phyloP scores from a whole-genome alignment of 1,140 invertebrate species.

The Drusus annulatus region DNA sequence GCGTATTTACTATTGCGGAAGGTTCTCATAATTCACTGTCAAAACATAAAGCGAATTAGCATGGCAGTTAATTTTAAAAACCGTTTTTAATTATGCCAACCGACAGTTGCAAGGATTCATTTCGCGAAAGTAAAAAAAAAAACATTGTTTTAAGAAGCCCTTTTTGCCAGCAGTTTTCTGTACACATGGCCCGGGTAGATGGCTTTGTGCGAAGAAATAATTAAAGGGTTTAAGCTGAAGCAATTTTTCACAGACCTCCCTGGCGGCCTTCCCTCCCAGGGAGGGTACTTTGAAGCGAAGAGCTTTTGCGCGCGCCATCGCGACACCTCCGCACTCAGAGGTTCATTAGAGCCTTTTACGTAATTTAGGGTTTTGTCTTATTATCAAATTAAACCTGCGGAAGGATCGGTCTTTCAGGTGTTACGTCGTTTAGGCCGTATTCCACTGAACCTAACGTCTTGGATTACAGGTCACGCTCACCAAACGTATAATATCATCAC shows the following conservation, averaged over 20 bases:
- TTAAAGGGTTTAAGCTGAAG: conserved; percentile 40
- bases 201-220: conserved; percentile 37
- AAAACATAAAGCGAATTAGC: too few relatives aligned
- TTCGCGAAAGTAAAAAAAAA: conserved; percentile 4
- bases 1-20: too few relatives aligned
- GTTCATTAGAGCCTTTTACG: conserved; percentile 2
- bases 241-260: conserved; percentile 44
- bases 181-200: conserved; percentile 2
- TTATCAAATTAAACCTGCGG: too few relatives aligned
- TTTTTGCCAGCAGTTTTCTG: background rate
- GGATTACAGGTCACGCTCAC: too few relatives aligned
- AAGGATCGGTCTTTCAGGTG: too few relatives aligned
- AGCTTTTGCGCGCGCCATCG: background rate
- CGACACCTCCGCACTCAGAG: conserved; percentile 6
- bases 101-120: background rate
- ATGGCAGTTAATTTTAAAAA: too few relatives aligned
- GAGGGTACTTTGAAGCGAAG: background rate
- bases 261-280: background rate
- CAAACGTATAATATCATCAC: too few relatives aligned
- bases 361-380: background rate
- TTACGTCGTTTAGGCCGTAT: too few relatives aligned
- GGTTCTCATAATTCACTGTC: too few relatives aligned
- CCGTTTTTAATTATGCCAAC: too few relatives aligned
- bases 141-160: background rate
- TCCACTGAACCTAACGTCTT: too few relatives aligned